Conservation (phyloP, 2,797 vertebrate species). For the Knipowitschia caucasica region DNA sequence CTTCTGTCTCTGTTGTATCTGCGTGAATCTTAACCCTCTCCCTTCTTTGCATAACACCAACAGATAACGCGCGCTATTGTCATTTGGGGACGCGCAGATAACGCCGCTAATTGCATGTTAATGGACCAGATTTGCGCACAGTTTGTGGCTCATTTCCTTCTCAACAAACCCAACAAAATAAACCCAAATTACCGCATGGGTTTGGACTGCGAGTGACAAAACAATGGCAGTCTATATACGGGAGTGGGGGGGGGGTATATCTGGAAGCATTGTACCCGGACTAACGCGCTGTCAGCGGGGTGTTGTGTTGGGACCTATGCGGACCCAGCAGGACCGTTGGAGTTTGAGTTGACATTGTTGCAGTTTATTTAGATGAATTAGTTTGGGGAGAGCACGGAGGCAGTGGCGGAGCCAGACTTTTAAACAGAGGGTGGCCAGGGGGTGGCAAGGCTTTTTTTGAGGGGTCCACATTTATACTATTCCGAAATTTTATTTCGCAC, state of each 20-base stretch:
- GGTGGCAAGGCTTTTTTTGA: too few species aligned
- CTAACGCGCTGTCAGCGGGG: conserved; percentile 6
- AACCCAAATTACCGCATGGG: conserved; percentile 24
- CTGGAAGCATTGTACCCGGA: conserved; percentile 25
- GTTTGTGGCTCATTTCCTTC: conserved; percentile 61
- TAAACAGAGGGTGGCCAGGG: neutral
- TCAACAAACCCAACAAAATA: conserved; percentile 17
- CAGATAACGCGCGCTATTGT: neutral
- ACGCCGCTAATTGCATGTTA: conserved; percentile 72
- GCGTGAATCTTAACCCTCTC: neutral
- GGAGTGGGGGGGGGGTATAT: conserved; percentile 26
- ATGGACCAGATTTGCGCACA: conserved; percentile 72
- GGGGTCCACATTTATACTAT: too few species aligned
- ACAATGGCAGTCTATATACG: conserved; percentile 19
- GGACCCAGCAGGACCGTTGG: neutral
- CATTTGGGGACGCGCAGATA: conserved; percentile 45
- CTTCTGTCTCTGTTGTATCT: neutral
- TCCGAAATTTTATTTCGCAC: too few species aligned
- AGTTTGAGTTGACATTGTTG: neutral
- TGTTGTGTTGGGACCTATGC: neutral
- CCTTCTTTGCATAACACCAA: neutral
- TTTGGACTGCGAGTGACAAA: conserved; percentile 12
- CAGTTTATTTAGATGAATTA: conserved; percentile 1
- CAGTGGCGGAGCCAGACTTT: too few species aligned
- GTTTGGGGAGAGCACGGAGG: neutral